Evolutionary conservation across 2,888 invertebrate species (phyloP).

Genomic region (Pristionchus exspectatus): DNA sequence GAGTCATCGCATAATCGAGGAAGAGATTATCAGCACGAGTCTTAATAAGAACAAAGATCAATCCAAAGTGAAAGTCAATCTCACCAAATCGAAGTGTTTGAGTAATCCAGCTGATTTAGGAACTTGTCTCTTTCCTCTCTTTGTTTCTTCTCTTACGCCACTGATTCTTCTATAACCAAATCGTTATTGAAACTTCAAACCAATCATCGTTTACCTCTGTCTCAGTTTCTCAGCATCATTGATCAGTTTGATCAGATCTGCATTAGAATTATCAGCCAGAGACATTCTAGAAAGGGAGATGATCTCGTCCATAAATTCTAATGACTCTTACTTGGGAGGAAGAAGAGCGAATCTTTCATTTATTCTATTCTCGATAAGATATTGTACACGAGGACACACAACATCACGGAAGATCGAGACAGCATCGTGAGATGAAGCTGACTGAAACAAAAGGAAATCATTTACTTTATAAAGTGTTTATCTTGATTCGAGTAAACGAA

Average conservation of each 20-base stretch:
- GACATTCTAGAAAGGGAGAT: slow-evolving; percentile 10
- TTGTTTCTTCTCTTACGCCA: not conserved
- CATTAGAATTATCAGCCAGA: not conserved
- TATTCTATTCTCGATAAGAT: slow-evolving; percentile 31
- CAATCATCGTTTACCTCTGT: not conserved
- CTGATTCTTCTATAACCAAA: not conserved
- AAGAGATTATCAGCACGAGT: slow-evolving; percentile 71
- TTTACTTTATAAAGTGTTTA: not conserved
- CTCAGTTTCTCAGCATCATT: slow-evolving; percentile 33
- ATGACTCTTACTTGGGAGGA: slow-evolving; percentile 27
- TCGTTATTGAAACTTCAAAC: not conserved
- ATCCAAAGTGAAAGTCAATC: not conserved
- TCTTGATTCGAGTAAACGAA: not conserved
- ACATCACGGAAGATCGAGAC: slow-evolving; percentile 11
- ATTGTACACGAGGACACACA: slow-evolving; percentile 21
- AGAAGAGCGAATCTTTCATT: slow-evolving; percentile 44
- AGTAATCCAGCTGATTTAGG: not conserved
- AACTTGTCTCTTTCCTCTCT: slow-evolving; percentile 43
- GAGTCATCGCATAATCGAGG: slow-evolving; percentile 69
- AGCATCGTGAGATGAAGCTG: slow-evolving; percentile 44
- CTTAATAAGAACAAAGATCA: slow-evolving; percentile 62
- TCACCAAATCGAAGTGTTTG: slow-evolving; percentile 51
- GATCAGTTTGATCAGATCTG: slow-evolving; percentile 46
- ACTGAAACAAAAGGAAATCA: not conserved
- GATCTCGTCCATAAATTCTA: not conserved